A percentile compares a stretch with the other conserved stretches of the same genome.
phyloP scores from a whole-genome alignment of 1,140 invertebrate species.

The Diplogasteroides magnus region DNA sequence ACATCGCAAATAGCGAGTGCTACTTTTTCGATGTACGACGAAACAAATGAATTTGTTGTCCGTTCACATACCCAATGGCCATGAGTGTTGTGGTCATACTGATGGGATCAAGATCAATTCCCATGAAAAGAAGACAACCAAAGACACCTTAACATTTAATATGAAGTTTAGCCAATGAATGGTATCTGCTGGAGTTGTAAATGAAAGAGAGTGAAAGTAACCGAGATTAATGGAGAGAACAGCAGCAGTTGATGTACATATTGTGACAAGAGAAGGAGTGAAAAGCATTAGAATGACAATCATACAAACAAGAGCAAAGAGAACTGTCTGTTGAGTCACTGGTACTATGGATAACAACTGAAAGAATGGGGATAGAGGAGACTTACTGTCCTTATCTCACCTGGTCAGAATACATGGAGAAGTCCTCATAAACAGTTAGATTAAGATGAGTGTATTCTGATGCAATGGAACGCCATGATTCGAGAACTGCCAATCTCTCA shows the following conservation, averaged over 20 bases:
- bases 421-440: slow-evolving; percentile 53
- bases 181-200: no score
- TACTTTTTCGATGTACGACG: no score
- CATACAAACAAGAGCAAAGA: slow-evolving; percentile 57
- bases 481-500: slow-evolving; percentile 47
- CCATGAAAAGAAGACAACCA: slow-evolving; percentile 57
- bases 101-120: slow-evolving; percentile 57
- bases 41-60: no score
- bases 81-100: slow-evolving; percentile 59
- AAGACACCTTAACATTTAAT: slow-evolving; percentile 43
- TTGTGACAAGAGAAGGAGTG: slow-evolving; percentile 57
- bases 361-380: slow-evolving; percentile 14
- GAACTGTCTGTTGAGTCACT: slow-evolving; percentile 57
- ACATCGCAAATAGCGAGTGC: no score
- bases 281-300: slow-evolving; percentile 57
- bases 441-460: slow-evolving; percentile 48
- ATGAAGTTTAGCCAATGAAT: no score
- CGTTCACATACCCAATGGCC: no score
- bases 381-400: slow-evolving; percentile 10
- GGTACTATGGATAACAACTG: slow-evolving; percentile 57
- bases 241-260: slow-evolving; percentile 54
- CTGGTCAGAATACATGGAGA: slow-evolving; percentile 55
- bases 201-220: not conserved
- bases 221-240: slow-evolving; percentile 57
- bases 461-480: slow-evolving; percentile 47